Evolutionary conservation across 1,140 invertebrate genomes (phyloP).

Genomic region (Drosophila ambigua): DNA sequence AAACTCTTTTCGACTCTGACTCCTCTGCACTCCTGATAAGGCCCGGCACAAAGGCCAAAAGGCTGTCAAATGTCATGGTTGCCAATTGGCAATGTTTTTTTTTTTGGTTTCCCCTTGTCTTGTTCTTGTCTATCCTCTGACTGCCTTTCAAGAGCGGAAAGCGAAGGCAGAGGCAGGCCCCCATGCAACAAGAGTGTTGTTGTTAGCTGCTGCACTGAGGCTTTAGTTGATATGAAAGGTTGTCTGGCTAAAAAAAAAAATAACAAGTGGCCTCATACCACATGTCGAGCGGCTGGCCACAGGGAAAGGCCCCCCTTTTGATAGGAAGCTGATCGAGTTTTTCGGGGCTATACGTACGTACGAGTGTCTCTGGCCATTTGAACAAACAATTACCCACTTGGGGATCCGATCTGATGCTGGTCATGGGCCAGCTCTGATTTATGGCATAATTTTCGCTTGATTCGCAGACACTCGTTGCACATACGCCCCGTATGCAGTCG

Average conservation of each 20-base stretch:
- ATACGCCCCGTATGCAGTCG: conserved; percentile 35
- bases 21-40: conserved; percentile 69
- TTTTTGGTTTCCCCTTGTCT: conserved; percentile 21
- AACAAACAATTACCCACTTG: conserved; percentile 7
- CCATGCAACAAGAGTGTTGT: conserved; percentile 8
- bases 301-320: conserved; percentile 22
- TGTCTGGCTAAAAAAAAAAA: conserved; percentile 21
- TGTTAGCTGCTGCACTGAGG: too few species aligned
- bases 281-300: conserved; percentile 26
- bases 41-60: conserved; percentile 73
- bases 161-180: conserved; percentile 2
- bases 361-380: background rate
- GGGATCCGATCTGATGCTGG: conserved; percentile 18
- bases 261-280: conserved; percentile 19
- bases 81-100: conserved; percentile 43
- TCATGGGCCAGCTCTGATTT: conserved; percentile 29
- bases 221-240: conserved; percentile 58
- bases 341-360: background rate
- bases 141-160: conserved; percentile 23
- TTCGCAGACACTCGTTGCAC: conserved; percentile 15
- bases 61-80: conserved; percentile 74
- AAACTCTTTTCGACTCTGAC: background rate
- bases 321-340: conserved; percentile 39
- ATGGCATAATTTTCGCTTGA: conserved; percentile 37
- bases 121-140: conserved; percentile 45